Evolutionary conservation across 2,797 vertebrate species (phyloP), one percentile per base, ranked within the genome.

Genomic region (Rousettus madagascariensis): DNA sequence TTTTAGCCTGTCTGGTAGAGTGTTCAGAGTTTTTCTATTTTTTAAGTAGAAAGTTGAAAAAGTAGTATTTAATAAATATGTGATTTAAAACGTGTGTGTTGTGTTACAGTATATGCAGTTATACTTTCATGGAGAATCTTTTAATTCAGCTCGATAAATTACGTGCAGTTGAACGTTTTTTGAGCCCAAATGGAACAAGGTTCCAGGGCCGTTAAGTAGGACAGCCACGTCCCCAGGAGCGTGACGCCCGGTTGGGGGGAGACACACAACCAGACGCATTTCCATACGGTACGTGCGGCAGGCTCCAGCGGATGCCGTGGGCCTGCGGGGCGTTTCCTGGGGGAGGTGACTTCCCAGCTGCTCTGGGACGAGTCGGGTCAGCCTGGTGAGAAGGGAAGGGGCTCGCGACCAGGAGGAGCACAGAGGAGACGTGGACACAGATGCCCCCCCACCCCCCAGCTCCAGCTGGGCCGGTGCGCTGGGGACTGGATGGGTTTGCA

Each of bases 21-120:
- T 65, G 49, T 87, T 84, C 3, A 17, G 30, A 79, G 55, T 96
- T 74, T 87, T 69, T 2, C 1, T 79, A 38, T 71, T 83, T 96
- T 16, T 91, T 90, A 92, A 94, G 19, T 19, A n/a, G 72, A 13
- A 83, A 77, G 59, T 90, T 92, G 30, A 80, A 94, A 74, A 74
- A 26, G 43, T 69, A 53, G 12, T 69, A 79, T 66, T 80, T 92
- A 96, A 95, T 91, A 96, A 92, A 86, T 82, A 71, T 68, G 75
- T 71, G n/a, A 71, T 36, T 74, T 93, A 43, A 91, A 71, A 72
- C 11, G 16, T 65, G n/a, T 83, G 46, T 93, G 41, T 72, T 85
- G 5, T 91, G 69, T 93, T 66, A 46, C 15, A 90, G n/a, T 68
- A 46, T 90, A 10, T 59, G 38, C 36, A 26, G 13, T 46, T 83